Conservation (phyloP, 2,888 invertebrate genomes). For the Andricus curvator region DNA sequence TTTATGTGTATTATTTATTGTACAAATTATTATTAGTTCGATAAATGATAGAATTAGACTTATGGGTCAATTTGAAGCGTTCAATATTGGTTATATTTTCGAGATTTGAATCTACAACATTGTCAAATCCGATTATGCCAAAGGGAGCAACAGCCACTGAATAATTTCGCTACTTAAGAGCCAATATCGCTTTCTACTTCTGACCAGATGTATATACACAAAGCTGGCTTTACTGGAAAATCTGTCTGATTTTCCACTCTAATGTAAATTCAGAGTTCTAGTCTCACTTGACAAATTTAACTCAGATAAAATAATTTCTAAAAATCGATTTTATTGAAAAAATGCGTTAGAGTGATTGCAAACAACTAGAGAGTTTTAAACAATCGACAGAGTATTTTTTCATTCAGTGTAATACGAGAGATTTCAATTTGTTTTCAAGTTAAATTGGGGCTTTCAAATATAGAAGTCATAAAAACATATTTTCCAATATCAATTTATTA, state of each 20-base stretch:
- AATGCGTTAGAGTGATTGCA: no score
- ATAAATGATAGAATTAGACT: no score
- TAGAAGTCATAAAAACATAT: no score
- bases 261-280: neutral
- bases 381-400: no score
- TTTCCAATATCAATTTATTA: no score
- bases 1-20: no score
- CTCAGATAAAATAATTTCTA: neutral
- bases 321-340: neutral
- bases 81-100: no score
- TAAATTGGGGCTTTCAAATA: no score
- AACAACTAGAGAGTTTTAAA: no score
- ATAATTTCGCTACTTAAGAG: constrained; percentile 34
- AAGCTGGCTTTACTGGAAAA: neutral
- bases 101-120: constrained; percentile 16
- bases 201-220: constrained; percentile 1
- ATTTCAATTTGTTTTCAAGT: no score
- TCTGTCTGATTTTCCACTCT: constrained; percentile 22
- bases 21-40: no score
- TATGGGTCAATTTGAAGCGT: neutral
- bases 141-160: constrained; percentile 12
- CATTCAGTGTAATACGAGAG: no score
- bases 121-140: constrained; percentile 1
- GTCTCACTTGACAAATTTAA: neutral
- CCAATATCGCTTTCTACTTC: constrained; percentile 4